Base-by-base conservation (phyloP, 53 echinoderm and acorn worm species). In the Zoroaster sp. region DNA sequence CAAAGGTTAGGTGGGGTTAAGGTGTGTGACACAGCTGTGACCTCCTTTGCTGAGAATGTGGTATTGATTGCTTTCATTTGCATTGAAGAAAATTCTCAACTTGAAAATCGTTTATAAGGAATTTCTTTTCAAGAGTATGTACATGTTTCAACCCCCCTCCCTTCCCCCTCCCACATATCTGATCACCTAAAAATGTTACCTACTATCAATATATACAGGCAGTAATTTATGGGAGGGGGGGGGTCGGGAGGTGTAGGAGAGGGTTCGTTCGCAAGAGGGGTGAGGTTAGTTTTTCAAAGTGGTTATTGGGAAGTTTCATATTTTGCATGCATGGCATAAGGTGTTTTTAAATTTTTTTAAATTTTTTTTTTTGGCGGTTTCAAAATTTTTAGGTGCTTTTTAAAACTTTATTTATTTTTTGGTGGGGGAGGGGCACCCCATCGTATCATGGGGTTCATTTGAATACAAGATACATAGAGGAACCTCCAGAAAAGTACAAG, bases 1-100 rank as follows among this genome's bases (percentile, higher is more conserved):
- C 83, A 83, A 83, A 67, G 83, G 83, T 83, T 33, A 44, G 83
- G 83, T 83, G 83, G 83, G 83, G 14, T 66, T 43, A 28, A 44
- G 18, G 40, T 15, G 30, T 18, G 68, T 83, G 83, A 83, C 66
- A 66, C 43, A 66, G 83, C 42, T 67, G 34, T 25, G 31, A 32
- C 14, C 11, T 23, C 25, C 2, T 55, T 25, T 23, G 59, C 25
- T 20, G 21, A 55, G 54, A 54, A 11, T 13, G 23, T 55, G 23
- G 63, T 25, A 8, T 28, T 21, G 28, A 25, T 59, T 21, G 23
- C 28, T 25, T 59, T 59, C 28, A 15, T 59, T 59, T 59, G 63
- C 63, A 59, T 59, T 59, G 63, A 59, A 59, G 63, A 25, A 25
- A 59, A 28, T 28, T 28, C 63, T 25, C 63, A 59, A 59, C 25